Percentiles rank a stretch among this genome's conserved stretches.
Conservation (phyloP, 1,140 invertebrate species). For the Mactra quadrangularis region DNA sequence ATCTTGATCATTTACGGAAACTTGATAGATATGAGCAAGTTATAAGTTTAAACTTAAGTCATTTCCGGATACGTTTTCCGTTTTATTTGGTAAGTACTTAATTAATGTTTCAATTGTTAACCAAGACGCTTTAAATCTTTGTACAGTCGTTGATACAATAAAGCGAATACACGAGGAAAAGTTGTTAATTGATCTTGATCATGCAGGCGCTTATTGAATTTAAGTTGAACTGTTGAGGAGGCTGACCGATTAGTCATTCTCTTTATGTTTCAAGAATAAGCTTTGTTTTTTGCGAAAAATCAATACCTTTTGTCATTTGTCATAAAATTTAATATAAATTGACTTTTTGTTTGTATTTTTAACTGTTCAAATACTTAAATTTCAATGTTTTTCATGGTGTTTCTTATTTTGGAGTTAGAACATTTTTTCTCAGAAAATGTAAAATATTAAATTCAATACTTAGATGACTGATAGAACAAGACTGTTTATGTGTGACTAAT, state of each 20-base stretch:
- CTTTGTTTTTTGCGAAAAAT: conserved; percentile 5
- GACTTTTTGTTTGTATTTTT: too few species aligned
- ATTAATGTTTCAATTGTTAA: background rate
- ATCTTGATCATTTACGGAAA: conserved; percentile 16
- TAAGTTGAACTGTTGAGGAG: conserved; percentile 7
- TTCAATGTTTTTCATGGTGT: too few species aligned
- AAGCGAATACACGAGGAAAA: background rate
- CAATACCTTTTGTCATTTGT: conserved; percentile 49
- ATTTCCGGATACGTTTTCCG: conserved; percentile 47
- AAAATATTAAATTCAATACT: too few species aligned
- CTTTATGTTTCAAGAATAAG: conserved; percentile 41
- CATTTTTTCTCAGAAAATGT: too few species aligned
- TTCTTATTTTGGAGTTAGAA: too few species aligned
- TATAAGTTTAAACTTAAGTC: conserved; percentile 37
- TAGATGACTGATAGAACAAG: too few species aligned
- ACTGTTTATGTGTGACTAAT: too few species aligned
- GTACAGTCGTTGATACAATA: too few species aligned
- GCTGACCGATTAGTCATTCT: conserved; percentile 19
- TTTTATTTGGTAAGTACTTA: conserved; percentile 31
- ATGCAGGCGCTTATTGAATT: conserved; percentile 23
- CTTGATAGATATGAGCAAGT: background rate
- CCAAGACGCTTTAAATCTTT: background rate
- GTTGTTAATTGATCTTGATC: conserved; percentile 38
- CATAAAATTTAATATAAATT: background rate
- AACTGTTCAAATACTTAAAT: too few species aligned